These are phyloP conservation scores for Mastomys coucha DNA, from an alignment of 2,113 vertebrate species.

Conservation along the genomic window DNA sequence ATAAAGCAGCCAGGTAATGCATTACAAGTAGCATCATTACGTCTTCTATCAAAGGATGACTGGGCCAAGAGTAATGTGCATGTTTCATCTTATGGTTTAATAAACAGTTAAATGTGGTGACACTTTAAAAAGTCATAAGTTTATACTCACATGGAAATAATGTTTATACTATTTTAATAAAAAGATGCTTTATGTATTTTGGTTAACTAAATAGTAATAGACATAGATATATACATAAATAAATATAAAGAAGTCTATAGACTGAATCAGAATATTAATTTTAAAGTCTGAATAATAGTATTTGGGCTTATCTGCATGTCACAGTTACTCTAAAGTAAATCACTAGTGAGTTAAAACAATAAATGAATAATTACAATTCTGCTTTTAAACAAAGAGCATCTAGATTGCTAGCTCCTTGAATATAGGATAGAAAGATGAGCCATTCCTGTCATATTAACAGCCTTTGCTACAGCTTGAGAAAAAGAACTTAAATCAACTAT, in stretches of 20 bases:
- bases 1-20: constrained; percentile 77
- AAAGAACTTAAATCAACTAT: neutral
- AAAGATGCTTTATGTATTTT: neutral
- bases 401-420: neutral
- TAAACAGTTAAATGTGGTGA: constrained; percentile 80
- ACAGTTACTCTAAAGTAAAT: constrained; percentile 12
- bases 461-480: neutral
- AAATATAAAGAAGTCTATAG: constrained; percentile 26
- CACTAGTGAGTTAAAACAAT: constrained; percentile 1
- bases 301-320: neutral
- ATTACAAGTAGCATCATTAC: constrained; percentile 72
- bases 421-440: neutral
- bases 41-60: constrained; percentile 61
- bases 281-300: neutral
- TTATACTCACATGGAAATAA: neutral
- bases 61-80: constrained; percentile 72
- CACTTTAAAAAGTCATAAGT: constrained; percentile 37
- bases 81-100: constrained; percentile 59
- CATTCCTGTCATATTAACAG: neutral
- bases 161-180: neutral
- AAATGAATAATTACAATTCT: constrained; percentile 21
- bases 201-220: neutral
- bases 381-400: constrained; percentile 6
- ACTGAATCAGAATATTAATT: neutral
- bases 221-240: neutral